Evolutionary conservation across 2,113 vertebrate species (phyloP), one percentile per base, ranked within the genome.

Genomic region (Ochotona princeps): DNA sequence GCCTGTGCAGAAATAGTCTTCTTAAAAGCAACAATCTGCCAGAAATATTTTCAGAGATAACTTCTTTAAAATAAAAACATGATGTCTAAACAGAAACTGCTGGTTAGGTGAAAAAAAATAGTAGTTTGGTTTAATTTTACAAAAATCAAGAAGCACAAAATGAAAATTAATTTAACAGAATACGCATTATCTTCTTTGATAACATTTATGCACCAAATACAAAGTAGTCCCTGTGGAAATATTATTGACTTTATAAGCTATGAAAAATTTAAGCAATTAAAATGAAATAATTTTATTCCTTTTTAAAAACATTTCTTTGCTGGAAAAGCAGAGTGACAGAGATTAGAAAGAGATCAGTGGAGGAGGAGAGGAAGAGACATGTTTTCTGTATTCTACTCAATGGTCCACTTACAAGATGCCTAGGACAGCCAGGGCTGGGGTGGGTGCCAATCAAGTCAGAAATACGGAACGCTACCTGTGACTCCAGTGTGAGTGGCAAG

Each of bases 101-200:
- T 84, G 38, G 49, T 30, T 87, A 80, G 84, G 28, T 61, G 51
- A 63, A 87, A 86, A 88, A 60, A 74, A 44, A 44, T 44, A 51
- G 2, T 57, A 49, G 28, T 57, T 96, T 30, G 72, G 14, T 57
- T 67, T 75, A 61, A 60, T 61, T 78, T 87, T 63, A 75, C 60
- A 84, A 74, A 79, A 80, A 57, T 83, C 8, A 87, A 76, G 83
- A 65, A 72, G 44, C 54, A 91, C 30, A 66, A 81, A 81, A 69
- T 84, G 23, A 70, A 91, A 84, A 93, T 75, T 17, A 89, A 67
- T 54, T 75, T 80, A 83, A 94, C 66, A 49, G 54, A 74, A 66
- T 73, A 72, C n/a, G 47, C 72, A 49, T 51, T 82, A 47, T 44
- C 20, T 91, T 35, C 32, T 88, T 61, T 83, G 60, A 49, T 21